These are phyloP conservation scores for Merops nubicus DNA, from an alignment of 2,113 vertebrate genomes.

Conservation along the genomic window DNA sequence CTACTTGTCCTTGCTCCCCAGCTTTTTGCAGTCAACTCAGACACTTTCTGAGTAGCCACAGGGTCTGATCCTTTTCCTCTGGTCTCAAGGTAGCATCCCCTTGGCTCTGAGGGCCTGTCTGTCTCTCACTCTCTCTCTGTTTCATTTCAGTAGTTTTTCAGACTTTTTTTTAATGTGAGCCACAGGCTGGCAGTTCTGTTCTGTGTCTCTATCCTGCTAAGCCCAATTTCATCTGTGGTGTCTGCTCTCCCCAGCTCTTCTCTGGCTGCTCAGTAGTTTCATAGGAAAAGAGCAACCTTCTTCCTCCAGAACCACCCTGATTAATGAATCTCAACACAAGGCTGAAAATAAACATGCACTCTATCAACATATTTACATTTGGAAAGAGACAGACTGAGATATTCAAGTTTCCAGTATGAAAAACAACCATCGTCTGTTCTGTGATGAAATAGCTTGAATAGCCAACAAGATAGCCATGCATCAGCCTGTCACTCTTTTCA, in stretches of 20 bases:
- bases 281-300: neutral
- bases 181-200: neutral
- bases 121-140: neutral
- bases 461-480: neutral
- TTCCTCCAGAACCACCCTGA: neutral
- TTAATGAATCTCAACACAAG: neutral
- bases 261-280: neutral
- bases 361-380: neutral
- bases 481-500: neutral
- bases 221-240: neutral
- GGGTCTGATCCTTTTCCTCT: neutral
- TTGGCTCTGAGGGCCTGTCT: neutral
- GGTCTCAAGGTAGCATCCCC: neutral
- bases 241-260: neutral
- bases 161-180: rapidly evolving
- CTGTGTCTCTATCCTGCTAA: neutral
- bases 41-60: neutral
- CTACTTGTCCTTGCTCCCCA: neutral
- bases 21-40: rapidly evolving
- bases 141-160: neutral
- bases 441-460: neutral
- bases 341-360: neutral
- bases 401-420: neutral
- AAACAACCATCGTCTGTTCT: neutral
- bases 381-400: neutral